phyloP scores from a whole-genome alignment of 2,113 vertebrate genomes.

The Sinosuthora webbiana region DNA sequence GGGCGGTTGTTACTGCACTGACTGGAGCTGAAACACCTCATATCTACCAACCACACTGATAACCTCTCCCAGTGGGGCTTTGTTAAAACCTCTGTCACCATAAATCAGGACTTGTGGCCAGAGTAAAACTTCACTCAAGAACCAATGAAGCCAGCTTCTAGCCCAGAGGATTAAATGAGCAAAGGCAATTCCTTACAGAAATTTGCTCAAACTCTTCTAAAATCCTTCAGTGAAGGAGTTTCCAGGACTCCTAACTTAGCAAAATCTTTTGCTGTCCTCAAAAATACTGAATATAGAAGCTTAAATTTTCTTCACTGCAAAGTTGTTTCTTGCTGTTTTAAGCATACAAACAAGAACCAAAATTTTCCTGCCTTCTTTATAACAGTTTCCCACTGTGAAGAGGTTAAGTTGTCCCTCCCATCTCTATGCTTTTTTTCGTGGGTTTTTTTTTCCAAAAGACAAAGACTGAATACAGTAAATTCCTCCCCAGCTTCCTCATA shows the following conservation, averaged over 20 bases:
- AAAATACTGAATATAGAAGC: not conserved
- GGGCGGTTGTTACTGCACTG: not conserved
- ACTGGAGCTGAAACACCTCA: fast-evolving
- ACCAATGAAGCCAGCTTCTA: not conserved
- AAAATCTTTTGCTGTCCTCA: not conserved
- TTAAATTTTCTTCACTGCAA: not conserved
- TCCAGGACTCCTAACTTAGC: not conserved
- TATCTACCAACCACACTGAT: not conserved
- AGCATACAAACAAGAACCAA: not conserved
- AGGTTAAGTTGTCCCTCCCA: not conserved
- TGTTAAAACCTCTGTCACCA: not conserved
- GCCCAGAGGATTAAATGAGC: not conserved
- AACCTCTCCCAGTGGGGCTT: not conserved
- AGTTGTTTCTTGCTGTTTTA: not conserved
- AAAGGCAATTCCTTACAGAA: not conserved
- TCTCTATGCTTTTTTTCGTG: not conserved
- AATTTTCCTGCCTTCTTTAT: not conserved
- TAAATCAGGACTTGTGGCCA: not conserved
- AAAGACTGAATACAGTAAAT: not conserved
- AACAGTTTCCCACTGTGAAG: not conserved
- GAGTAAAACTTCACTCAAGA: not conserved
- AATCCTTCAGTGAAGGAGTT: not conserved
- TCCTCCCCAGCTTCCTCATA: slow-evolving; percentile 11
- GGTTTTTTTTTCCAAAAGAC: not conserved
- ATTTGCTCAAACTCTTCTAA: not conserved